These are phyloP conservation scores for Orcinus orca DNA, from an alignment of 2,113 vertebrate species.

Conservation along the genomic window DNA sequence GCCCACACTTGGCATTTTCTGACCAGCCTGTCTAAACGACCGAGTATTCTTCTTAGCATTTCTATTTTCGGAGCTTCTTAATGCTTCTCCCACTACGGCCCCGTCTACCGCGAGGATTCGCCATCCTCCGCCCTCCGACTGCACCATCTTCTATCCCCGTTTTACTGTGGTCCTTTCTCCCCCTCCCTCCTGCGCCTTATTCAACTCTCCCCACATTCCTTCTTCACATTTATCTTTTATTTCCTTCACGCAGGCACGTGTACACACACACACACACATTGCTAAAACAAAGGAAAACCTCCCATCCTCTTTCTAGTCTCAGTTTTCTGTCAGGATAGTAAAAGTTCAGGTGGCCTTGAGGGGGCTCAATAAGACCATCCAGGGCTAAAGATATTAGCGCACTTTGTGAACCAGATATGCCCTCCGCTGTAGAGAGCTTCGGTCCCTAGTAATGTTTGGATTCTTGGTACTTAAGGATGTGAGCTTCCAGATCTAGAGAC, in stretches of 20 bases:
- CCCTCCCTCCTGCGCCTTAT: neutral
- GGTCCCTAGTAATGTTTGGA: neutral
- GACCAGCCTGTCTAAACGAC: neutral
- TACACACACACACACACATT: rapidly evolving
- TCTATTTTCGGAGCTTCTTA: neutral
- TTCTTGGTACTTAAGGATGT: neutral
- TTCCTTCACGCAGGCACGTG: neutral
- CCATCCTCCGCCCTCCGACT: rapidly evolving
- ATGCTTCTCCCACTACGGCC: neutral
- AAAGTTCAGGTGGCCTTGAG: neutral
- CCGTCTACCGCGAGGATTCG: rapidly evolving
- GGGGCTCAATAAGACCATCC: neutral
- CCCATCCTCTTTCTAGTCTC: neutral
- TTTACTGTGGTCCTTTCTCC: neutral
- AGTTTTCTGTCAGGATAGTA: neutral
- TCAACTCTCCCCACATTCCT: neutral
- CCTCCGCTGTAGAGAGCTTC: neutral
- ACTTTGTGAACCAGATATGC: neutral
- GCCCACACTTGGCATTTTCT: neutral
- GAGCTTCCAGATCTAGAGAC: neutral
- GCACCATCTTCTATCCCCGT: rapidly evolving
- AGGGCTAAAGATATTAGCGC: neutral
- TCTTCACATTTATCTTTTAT: neutral
- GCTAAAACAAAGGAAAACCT: neutral
- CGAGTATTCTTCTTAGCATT: neutral